Conservation (phyloP, 2,888 invertebrate species). For the Netelia fuscicornis region DNA sequence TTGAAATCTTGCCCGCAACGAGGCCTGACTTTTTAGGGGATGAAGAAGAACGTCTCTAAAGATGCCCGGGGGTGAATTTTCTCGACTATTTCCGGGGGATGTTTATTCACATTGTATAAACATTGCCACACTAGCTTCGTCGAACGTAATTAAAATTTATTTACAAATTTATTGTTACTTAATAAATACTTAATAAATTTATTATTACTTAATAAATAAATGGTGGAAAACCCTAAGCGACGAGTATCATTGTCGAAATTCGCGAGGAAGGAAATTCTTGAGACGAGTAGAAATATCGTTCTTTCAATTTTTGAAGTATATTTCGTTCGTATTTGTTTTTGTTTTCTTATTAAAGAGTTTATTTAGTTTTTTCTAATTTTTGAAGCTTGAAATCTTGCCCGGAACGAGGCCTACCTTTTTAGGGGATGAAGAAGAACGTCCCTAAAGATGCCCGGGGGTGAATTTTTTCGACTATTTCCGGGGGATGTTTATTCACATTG, state of each 20-base stretch:
- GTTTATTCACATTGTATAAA: conserved; percentile 75
- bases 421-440: background rate
- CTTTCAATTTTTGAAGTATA: too few species aligned
- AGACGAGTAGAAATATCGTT: too few species aligned
- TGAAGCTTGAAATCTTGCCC: background rate
- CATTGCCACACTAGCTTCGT: conserved; percentile 21
- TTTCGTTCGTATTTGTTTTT: too few species aligned
- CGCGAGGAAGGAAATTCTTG: too few species aligned
- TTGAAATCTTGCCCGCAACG: background rate
- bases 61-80: conserved; percentile 40
- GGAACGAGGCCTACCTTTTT: background rate
- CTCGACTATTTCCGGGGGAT: conserved; percentile 57
- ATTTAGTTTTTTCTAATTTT: background rate
- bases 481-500: conserved; percentile 74
- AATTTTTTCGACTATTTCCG: conserved; percentile 75
- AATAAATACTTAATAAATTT: background rate
- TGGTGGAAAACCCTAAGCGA: too few species aligned
- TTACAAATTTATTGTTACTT: too few species aligned
- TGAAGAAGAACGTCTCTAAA: conserved; percentile 1
- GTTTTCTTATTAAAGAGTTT: background rate
- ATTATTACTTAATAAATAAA: too few species aligned
- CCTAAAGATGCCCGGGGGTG: conserved; percentile 40
- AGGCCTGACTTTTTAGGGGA: background rate
- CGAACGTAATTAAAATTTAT: too few species aligned
- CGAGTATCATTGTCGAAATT: too few species aligned